Base-by-base conservation (phyloP, 1,140 invertebrate species). In the Atta texana region DNA sequence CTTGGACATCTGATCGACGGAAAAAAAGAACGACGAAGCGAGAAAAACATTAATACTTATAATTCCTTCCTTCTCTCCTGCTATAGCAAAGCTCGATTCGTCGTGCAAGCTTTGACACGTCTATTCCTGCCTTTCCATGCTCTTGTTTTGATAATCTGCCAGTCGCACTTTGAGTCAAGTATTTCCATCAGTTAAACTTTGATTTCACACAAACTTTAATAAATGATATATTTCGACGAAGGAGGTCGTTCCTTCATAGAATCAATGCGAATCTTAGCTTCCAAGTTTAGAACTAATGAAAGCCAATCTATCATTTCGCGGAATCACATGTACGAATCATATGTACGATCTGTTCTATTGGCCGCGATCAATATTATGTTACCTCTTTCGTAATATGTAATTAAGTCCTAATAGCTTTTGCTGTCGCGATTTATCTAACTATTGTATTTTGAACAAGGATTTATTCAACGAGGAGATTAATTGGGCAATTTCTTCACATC, bases 1-100 rank as follows among this genome's bases (percentile, higher is more conserved):
- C 93, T 90, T 88, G 92, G 89, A 92, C 93, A 94, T 92, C 94
- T 95, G 93, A 93, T 94, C 91, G 91, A 92, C 84, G 88, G 90
- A 91, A 92, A 93, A 88, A 90, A 89, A 39, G 34, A 91, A 93
- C 59, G 92, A 92, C 87, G 92, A 92, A 94, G 92, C 86, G 92
- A 93, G 90, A 95, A 94, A 75, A 93, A 88, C 81, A 91, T 94
- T 93, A 94, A 93, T 92, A 92, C 77, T 88, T 90, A 88, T 91
- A 87, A 86, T 78, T 90, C 87, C 88, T 90, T 90, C 89, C 75
- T 89, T 89, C 89, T 91, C 85, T 80, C 51, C 74, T 74, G 76
- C n/a, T 39, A 44, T 44, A 39, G n/a, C 57, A 64, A 55, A 51
- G 34, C 3, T 77, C 85, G 57, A 76, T 84, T 87, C 91, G 77